A percentile compares a stretch with the other conserved stretches of the same genome.
Evolutionary conservation across 2,888 invertebrate genomes (phyloP).

Genomic region (Cenopis cana): DNA sequence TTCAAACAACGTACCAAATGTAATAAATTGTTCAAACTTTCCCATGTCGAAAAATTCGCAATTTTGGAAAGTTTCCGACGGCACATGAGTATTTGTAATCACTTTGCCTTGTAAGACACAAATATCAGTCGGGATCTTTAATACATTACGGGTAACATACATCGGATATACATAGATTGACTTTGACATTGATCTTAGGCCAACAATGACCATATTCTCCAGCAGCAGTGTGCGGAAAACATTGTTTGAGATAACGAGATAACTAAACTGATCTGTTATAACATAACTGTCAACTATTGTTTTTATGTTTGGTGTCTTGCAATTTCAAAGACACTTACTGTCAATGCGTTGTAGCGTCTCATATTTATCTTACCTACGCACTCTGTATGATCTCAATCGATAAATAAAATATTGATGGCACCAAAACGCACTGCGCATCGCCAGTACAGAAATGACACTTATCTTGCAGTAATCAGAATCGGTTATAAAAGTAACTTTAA

Average conservation of each 20-base stretch:
- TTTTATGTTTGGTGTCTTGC: constrained; percentile 59
- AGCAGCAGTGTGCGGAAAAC: constrained; percentile 3
- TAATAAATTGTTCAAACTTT: too few species aligned
- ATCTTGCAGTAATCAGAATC: too few species aligned
- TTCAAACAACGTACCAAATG: too few species aligned
- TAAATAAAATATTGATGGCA: too few species aligned
- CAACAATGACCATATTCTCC: not conserved
- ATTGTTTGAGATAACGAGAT: constrained; percentile 16
- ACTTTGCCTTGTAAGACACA: not conserved
- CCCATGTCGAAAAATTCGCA: too few species aligned
- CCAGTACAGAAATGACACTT: too few species aligned
- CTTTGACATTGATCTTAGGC: not conserved
- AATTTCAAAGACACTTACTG: constrained; percentile 37
- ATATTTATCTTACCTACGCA: not conserved
- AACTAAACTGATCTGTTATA: constrained; percentile 12
- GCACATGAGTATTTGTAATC: not conserved
- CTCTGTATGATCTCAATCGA: not conserved
- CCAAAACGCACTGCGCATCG: not conserved
- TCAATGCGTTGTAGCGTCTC: constrained; percentile 3
- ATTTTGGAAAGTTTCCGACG: too few species aligned
- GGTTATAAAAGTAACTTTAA: not conserved
- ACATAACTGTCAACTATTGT: constrained; percentile 53
- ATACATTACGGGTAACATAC: too few species aligned
- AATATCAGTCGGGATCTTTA: not conserved
- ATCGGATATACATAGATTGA: not conserved